phyloP scores from a whole-genome alignment of 1,140 invertebrate genomes.

The Magallana ariakensis region DNA sequence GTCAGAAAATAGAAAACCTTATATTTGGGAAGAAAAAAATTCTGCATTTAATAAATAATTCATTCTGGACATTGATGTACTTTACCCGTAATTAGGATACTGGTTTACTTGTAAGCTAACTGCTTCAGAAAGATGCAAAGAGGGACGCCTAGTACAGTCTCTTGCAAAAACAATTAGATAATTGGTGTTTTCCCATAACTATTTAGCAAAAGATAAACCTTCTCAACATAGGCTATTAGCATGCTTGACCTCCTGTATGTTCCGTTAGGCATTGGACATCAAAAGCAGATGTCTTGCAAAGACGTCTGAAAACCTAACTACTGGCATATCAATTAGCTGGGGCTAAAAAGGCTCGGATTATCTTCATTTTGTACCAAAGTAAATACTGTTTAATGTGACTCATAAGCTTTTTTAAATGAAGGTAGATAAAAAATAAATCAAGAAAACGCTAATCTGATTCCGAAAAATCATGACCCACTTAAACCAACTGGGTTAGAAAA shows the following conservation, averaged over 20 bases:
- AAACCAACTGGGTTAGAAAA: conserved; percentile 25
- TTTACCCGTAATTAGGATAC: no score
- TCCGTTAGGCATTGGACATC: conserved; percentile 8
- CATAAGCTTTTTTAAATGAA: conserved; percentile 37
- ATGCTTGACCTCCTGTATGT: conserved; percentile 15
- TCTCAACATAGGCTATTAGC: conserved; percentile 5
- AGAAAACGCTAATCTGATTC: background rate
- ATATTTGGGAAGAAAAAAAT: no score
- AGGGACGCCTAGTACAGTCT: background rate
- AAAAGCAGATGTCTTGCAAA: conserved; percentile 9
- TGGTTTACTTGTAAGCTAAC: no score
- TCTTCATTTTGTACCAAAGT: background rate
- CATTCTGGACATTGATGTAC: no score
- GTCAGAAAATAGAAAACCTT: no score
- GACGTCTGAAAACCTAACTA: background rate
- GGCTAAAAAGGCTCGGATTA: background rate
- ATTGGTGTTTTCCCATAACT: conserved; percentile 10
- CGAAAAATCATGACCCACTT: conserved; percentile 24
- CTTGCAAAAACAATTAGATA: conserved; percentile 13
- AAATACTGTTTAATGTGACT: conserved; percentile 17
- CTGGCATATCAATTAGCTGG: background rate
- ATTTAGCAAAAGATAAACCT: conserved; percentile 34
- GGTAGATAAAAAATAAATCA: conserved; percentile 29
- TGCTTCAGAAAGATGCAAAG: no score
- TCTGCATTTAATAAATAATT: no score